Conservation (phyloP, 2,888 invertebrate genomes). For the Hololepta plana region DNA sequence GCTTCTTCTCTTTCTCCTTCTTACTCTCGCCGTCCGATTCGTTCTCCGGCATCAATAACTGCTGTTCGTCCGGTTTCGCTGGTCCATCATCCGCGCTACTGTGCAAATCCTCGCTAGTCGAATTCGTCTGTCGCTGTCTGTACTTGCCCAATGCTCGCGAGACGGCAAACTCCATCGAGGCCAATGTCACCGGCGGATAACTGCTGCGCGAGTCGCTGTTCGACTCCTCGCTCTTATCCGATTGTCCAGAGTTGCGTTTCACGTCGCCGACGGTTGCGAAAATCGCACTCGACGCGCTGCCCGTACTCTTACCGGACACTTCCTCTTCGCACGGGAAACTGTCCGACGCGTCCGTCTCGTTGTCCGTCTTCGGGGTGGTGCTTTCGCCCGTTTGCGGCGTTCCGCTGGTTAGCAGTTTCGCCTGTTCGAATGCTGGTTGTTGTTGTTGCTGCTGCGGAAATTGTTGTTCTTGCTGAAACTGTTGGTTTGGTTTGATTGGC, state of each 20-base stretch:
- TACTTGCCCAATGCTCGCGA: constrained; percentile 68
- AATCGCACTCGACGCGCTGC: constrained; percentile 38
- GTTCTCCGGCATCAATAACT: constrained; percentile 2
- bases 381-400: constrained; percentile 27
- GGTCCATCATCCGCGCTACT: constrained; percentile 26
- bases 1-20: constrained; percentile 9
- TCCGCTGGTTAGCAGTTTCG: constrained; percentile 18
- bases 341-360: constrained; percentile 29
- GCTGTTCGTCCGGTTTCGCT: constrained; percentile 1
- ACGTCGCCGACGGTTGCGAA: constrained; percentile 62
- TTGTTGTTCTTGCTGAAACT: constrained; percentile 4
- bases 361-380: constrained; percentile 26
- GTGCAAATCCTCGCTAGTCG: constrained; percentile 46
- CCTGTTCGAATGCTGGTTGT: constrained; percentile 12
- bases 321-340: constrained; percentile 36
- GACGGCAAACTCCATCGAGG: constrained; percentile 70
- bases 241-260: constrained; percentile 39
- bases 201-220: constrained; percentile 31
- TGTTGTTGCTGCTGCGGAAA: no score
- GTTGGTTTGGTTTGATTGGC: constrained; percentile 15
- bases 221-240: constrained; percentile 41
- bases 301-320: constrained; percentile 37
- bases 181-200: constrained; percentile 34
- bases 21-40: constrained; percentile 4
- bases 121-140: constrained; percentile 50